Conservation (phyloP, 2,797 vertebrate species). For the Tinamus major region DNA sequence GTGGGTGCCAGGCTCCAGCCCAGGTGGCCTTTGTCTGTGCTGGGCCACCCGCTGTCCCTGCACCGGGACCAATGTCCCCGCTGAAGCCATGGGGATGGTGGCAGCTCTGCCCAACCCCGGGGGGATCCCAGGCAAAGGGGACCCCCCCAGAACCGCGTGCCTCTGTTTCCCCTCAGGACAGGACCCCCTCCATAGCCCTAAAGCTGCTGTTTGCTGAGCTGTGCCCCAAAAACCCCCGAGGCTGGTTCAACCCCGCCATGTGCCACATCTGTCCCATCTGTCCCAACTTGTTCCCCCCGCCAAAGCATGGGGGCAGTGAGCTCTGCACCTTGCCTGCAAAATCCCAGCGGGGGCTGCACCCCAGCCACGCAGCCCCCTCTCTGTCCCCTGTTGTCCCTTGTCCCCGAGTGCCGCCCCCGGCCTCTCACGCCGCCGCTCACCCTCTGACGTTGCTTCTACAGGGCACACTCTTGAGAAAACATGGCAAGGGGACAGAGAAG, state of each 20-base stretch:
- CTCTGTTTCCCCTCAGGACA: neutral
- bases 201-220: neutral
- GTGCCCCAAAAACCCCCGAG: rapidly evolving
- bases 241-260: rapidly evolving
- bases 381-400: too few relatives aligned
- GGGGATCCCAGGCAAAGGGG: neutral
- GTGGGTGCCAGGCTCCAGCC: neutral
- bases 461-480: slow-evolving; percentile 87
- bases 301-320: too few relatives aligned
- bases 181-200: neutral
- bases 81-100: neutral
- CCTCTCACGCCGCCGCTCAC: slow-evolving; percentile 53
- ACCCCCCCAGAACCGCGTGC: neutral
- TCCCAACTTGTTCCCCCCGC: neutral
- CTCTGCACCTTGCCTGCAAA: neutral
- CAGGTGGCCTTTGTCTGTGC: too few relatives aligned
- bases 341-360: too few relatives aligned
- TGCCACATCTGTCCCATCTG: neutral
- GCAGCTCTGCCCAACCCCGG: neutral
- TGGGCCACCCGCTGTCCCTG: too few relatives aligned
- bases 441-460: slow-evolving; percentile 85
- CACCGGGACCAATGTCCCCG: neutral
- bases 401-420: neutral
- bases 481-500: slow-evolving; percentile 87
- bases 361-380: neutral